phyloP scores from a whole-genome alignment of 2,113 vertebrate genomes.

The Leptodactylus fuscus region DNA sequence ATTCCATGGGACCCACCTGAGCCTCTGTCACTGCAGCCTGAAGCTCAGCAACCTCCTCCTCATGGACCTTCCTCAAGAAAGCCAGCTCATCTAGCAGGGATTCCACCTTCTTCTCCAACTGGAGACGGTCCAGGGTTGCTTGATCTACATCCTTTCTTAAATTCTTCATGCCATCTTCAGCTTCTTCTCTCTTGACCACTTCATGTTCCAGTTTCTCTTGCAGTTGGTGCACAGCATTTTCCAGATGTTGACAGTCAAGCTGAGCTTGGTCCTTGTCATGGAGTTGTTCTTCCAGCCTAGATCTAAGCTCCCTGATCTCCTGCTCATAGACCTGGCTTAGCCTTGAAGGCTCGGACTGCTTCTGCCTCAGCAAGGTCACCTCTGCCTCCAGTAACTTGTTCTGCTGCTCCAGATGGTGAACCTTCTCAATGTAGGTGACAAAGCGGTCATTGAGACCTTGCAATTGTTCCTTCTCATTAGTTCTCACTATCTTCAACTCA shows the following conservation, averaged over 20 bases:
- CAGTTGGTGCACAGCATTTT: conserved; percentile 69
- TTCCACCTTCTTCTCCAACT: conserved; percentile 73
- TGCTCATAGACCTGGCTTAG: conserved; percentile 76
- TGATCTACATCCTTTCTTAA: conserved; percentile 72
- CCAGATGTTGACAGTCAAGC: conserved; percentile 72
- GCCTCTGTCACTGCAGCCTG: conserved; percentile 53
- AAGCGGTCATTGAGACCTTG: conserved; percentile 83
- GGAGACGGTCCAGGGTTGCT: conserved; percentile 71
- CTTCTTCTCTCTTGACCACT: conserved; percentile 64
- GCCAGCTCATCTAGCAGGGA: conserved; percentile 78
- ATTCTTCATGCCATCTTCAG: conserved; percentile 72
- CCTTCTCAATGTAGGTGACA: conserved; percentile 82
- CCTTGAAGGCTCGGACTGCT: conserved; percentile 73
- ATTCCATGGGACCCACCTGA: conserved; percentile 47
- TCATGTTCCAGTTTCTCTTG: conserved; percentile 76
- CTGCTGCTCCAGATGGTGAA: conserved; percentile 79
- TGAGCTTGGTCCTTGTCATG: conserved; percentile 75
- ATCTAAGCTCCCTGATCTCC: conserved; percentile 73
- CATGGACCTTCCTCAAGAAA: conserved; percentile 80
- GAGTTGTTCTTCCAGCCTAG: conserved; percentile 74
- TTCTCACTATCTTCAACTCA: conserved; percentile 77
- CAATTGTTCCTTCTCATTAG: conserved; percentile 80
- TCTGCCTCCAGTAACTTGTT: conserved; percentile 75
- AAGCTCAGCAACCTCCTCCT: conserved; percentile 74
- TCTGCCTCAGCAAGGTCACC: conserved; percentile 73